Evolutionary conservation across 2,797 vertebrate genomes (phyloP), one percentile per base, ranked within the genome.

Genomic region (Silurus aristotelis): DNA sequence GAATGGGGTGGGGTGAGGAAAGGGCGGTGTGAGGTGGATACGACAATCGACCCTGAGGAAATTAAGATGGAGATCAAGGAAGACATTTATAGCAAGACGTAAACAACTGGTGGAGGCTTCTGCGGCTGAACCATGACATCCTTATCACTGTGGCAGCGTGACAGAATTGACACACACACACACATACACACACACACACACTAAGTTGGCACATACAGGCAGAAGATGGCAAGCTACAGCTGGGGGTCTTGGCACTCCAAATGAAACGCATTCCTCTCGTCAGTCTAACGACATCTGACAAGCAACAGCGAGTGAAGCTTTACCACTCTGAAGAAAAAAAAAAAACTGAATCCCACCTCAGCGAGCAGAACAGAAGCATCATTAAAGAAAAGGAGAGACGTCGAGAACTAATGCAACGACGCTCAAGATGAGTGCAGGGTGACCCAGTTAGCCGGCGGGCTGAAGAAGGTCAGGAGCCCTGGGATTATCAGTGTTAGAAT

Each of bases 401-500:
- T 81, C n/a, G 7, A 52, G 48, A 13, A 71, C 20, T 58, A 82
- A 83, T 48, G 15, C 6, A 13, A 63, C n/a, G 0, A 56, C 25
- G 46, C 22, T 2, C 31, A 66, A 58, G 48, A 70, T 56, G 46
- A 71, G 80, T 71, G 80, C 22, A 71, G 25, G 15, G 80, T 83
- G 85, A 86, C 85, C 80, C 64, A 83, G 80, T 86, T 86, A 67
- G 52, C 52, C 72, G 13, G 52, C 63, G 25, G 61, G 72, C 85
- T 83, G 72, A 86, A 61, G 72, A 70, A 67, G 70, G 80, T 85
- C 79, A 85, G 70, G 48, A 46, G 72, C 19, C 64, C 17, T 61
- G 72, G 70, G 64, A 70, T 82, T 58, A 68, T n/a, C 52, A 38
- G 66, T 70, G 80, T 70, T 38, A 56, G 64, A 68, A 20, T 58